Percentiles rank a stretch among this genome's conserved stretches.
Evolutionary conservation across 2,888 invertebrate species (phyloP).

Genomic region (Clepsis dumicolana): DNA sequence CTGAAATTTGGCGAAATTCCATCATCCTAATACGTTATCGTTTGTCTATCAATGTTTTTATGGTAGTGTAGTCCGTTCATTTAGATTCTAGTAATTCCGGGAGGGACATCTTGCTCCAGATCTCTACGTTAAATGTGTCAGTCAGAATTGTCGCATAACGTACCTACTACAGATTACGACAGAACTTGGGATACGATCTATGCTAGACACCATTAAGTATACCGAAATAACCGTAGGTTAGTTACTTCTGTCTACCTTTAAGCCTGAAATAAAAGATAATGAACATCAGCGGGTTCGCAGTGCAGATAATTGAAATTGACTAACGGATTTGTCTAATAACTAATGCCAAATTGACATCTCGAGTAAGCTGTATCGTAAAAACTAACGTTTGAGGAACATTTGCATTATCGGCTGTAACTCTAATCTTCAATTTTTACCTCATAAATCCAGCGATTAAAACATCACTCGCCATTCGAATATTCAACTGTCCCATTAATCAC

Average conservation of each 20-base stretch:
- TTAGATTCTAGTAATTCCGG: constrained; percentile 20
- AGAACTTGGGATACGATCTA: not conserved
- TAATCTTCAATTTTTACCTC: not conserved
- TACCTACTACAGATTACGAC: not conserved
- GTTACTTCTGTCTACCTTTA: too few relatives aligned
- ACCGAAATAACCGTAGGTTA: too few relatives aligned
- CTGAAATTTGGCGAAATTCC: constrained; percentile 9
- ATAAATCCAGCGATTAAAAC: not conserved
- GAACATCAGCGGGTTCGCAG: too few relatives aligned
- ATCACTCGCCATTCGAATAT: not conserved
- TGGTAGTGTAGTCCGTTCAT: constrained; percentile 13
- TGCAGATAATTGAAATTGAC: too few relatives aligned
- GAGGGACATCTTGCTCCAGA: constrained; percentile 27
- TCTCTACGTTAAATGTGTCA: constrained; percentile 25
- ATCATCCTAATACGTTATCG: not conserved
- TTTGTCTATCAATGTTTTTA: constrained; percentile 10
- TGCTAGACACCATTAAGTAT: too few relatives aligned
- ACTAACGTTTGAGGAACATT: not conserved
- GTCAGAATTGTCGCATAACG: constrained; percentile 6
- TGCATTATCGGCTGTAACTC: not conserved
- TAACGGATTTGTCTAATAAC: too few relatives aligned
- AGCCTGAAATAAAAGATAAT: too few relatives aligned
- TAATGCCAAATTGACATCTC: too few relatives aligned
- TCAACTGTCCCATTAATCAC: not conserved
- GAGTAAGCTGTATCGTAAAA: too few relatives aligned